Conservation (phyloP, 2,888 invertebrate genomes). For the Yponomeuta evonymella region DNA sequence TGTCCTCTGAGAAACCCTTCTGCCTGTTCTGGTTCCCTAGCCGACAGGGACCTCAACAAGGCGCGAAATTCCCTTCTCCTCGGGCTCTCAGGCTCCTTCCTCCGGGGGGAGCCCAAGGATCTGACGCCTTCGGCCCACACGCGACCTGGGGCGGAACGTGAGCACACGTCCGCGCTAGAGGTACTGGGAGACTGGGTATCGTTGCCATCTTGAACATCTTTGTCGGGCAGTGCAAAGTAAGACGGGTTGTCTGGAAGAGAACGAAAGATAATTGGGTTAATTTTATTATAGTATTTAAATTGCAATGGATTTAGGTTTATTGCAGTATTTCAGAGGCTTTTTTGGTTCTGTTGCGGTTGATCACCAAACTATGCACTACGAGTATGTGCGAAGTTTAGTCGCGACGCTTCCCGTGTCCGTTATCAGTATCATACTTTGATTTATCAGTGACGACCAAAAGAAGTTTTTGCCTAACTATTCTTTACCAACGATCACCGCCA, state of each 20-base stretch:
- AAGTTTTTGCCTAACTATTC: slow-evolving; percentile 16
- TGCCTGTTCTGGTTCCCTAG: slow-evolving; percentile 79
- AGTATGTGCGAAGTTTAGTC: background rate
- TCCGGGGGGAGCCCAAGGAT: slow-evolving; percentile 54
- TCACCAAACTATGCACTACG: no score
- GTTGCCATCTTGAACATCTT: slow-evolving; percentile 54
- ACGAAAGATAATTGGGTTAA: background rate
- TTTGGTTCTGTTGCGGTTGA: no score
- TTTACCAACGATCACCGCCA: slow-evolving; percentile 43
- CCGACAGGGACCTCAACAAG: slow-evolving; percentile 79
- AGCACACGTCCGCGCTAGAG: slow-evolving; percentile 72
- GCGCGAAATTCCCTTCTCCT: slow-evolving; percentile 74
- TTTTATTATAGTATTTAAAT: background rate
- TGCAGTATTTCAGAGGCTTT: no score
- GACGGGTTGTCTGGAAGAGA: slow-evolving; percentile 82
- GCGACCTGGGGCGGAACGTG: slow-evolving; percentile 81
- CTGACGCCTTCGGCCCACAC: slow-evolving; percentile 67
- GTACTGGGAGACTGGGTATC: slow-evolving; percentile 33
- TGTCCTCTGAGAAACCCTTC: slow-evolving; percentile 81
- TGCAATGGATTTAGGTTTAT: no score
- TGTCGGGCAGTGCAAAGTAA: slow-evolving; percentile 81
- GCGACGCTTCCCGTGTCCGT: slow-evolving; percentile 5
- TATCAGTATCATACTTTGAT: background rate
- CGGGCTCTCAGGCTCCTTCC: slow-evolving; percentile 61
- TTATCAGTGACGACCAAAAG: background rate